Evolutionary conservation across 2,797 vertebrate genomes (phyloP).

Genomic region (Takifugu rubripes): DNA sequence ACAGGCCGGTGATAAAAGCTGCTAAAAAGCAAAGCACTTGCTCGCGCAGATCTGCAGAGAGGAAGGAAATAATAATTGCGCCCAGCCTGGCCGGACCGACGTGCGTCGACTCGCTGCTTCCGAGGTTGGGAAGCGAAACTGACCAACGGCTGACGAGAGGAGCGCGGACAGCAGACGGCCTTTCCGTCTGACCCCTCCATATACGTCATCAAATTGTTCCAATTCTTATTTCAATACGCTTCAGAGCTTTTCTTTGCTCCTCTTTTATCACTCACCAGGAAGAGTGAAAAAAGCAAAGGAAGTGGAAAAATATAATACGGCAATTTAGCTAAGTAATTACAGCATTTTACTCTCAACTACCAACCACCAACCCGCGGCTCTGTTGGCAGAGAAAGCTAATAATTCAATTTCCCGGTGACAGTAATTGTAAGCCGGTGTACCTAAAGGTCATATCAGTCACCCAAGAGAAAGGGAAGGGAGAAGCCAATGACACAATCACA

Average conservation of each 20-base stretch:
- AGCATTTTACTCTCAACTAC: conserved; percentile 77
- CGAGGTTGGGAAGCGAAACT: conserved; percentile 30
- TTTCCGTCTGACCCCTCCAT: conserved; percentile 30
- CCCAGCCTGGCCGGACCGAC: conserved; percentile 37
- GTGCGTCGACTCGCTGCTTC: conserved; percentile 30
- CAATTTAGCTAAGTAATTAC: conserved; percentile 86
- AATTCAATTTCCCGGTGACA: conserved; percentile 84
- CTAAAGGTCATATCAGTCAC: conserved; percentile 85
- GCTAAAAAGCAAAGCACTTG: conserved; percentile 55
- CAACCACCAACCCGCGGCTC: conserved; percentile 71
- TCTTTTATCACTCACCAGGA: conserved; percentile 51
- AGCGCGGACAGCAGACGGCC: conserved; percentile 24
- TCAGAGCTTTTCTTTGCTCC: conserved; percentile 48
- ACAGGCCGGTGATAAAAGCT: conserved; percentile 67
- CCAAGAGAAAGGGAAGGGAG: conserved; percentile 71
- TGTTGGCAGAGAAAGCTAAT: conserved; percentile 76
- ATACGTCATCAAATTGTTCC: conserved; percentile 62
- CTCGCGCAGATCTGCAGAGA: conserved; percentile 35
- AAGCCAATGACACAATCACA: conserved; percentile 73
- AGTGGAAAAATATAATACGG: conserved; percentile 78
- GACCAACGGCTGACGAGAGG: conserved; percentile 35
- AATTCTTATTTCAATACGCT: conserved; percentile 66
- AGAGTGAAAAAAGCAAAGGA: conserved; percentile 61
- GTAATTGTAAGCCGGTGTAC: conserved; percentile 82
- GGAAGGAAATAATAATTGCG: conserved; percentile 50